phyloP scores from a whole-genome alignment of 2,888 invertebrate species.

The Stratiomys singularior region DNA sequence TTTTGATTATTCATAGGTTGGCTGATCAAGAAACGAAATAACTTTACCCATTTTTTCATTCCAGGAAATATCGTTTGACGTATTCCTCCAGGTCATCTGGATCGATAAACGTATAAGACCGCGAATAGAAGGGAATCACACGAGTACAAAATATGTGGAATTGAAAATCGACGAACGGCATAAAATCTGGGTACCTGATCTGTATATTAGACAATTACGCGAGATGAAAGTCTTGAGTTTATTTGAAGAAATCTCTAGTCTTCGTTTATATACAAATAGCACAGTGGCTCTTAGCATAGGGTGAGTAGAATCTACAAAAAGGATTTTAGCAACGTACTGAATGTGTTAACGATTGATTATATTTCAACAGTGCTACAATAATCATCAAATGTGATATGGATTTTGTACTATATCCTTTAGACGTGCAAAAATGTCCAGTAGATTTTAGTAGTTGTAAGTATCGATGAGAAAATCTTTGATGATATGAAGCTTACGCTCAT shows the following conservation, averaged over 20 bases:
- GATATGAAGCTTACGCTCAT: no score
- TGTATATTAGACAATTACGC: conserved; percentile 73
- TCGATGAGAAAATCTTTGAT: neutral
- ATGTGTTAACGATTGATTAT: neutral
- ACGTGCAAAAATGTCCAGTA: conserved; percentile 73
- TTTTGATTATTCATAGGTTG: conserved; percentile 54
- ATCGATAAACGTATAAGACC: conserved; percentile 67
- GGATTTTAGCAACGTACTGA: neutral
- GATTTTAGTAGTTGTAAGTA: conserved; percentile 75
- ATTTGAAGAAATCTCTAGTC: conserved; percentile 73
- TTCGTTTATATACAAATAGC: conserved; percentile 71
- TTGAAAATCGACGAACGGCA: conserved; percentile 57
- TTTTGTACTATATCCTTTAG: conserved; percentile 72
- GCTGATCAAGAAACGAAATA: conserved; percentile 33
- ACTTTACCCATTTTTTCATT: conserved; percentile 53
- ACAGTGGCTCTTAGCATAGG: conserved; percentile 74
- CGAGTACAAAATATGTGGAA: conserved; percentile 54
- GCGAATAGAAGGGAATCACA: conserved; percentile 50
- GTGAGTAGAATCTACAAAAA: conserved; percentile 67
- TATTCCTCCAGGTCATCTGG: conserved; percentile 75
- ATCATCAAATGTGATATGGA: conserved; percentile 76
- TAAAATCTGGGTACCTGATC: conserved; percentile 68
- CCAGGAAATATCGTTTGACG: conserved; percentile 73
- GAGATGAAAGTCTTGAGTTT: conserved; percentile 72
- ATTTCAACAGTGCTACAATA: conserved; percentile 69